Conservation (phyloP, 2,888 invertebrate genomes). For the Metallyticus violacea region DNA sequence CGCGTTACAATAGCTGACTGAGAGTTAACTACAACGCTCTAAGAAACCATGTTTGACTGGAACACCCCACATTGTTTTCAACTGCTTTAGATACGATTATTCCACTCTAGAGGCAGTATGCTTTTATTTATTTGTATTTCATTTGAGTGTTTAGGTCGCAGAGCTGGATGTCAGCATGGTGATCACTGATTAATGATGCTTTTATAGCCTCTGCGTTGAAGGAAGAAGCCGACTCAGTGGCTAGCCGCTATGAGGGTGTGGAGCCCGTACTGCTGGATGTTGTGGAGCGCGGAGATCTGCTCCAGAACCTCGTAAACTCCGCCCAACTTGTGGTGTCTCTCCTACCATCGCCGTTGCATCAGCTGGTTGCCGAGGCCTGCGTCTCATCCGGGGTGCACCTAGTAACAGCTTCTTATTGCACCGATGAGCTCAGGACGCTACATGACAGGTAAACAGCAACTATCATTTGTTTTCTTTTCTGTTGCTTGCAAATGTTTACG, state of each 20-base stretch:
- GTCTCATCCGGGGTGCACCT: slow-evolving; percentile 83
- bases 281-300: slow-evolving; percentile 63
- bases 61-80: too few species aligned
- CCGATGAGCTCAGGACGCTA: slow-evolving; percentile 75
- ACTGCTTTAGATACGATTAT: too few species aligned
- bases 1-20: too few species aligned
- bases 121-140: too few species aligned
- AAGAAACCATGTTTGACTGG: too few species aligned
- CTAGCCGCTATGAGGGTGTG: slow-evolving; percentile 71
- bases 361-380: slow-evolving; percentile 80
- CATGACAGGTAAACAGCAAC: slow-evolving; percentile 62
- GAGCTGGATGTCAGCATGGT: not conserved
- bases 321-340: slow-evolving; percentile 82
- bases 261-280: slow-evolving; percentile 82
- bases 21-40: too few species aligned
- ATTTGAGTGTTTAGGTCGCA: not conserved
- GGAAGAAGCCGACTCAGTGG: slow-evolving; percentile 84
- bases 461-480: not conserved
- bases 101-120: too few species aligned
- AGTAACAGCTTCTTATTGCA: slow-evolving; percentile 95
- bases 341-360: slow-evolving; percentile 87
- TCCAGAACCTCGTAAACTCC: slow-evolving; percentile 67
- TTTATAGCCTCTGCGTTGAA: slow-evolving; percentile 71
- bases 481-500: too few species aligned
- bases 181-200: too few species aligned